Base-by-base conservation (phyloP, 2,113 vertebrate species). In the Xiphophorus hellerii region DNA sequence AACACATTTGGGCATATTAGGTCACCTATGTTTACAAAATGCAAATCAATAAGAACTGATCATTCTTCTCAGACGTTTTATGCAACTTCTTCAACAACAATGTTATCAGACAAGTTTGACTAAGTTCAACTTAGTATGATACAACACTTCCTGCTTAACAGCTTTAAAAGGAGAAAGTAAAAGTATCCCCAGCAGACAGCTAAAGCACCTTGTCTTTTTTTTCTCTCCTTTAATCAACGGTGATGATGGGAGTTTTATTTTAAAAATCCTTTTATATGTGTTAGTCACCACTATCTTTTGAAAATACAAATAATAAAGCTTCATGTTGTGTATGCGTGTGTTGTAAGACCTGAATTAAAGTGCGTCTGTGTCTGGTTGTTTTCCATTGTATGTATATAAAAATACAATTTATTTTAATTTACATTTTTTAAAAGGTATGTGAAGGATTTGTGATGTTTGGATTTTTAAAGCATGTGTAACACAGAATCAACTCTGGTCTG, bases 71-170 rank as follows among this genome's bases (percentile, higher is more conserved):
- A 17, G 5, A 51, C 6, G 31, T 33, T 33, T 37, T 11, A 12
- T 37, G 11, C 10, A 12, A 37, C 35, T 37, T 11, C 10, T 37
- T 37, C 35, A 37, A 12, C 10, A 11, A 12, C 10, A 28, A 54
- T 14, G 15, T 17, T 39, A 69, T 71, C 25, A 73, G 54, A 85
- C 70, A 48, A 12, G 72, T 83, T 74, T 63, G 63, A 73, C 64
- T 28, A 62, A 11, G 15, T 42, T 29, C 33, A 4, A 27, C 39
- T 10, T 3, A 2, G 17, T 4, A 69, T 11, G 2, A 37, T 35
- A 2, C 35, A 72, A 30, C 30, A 14, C 37, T 54, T 1, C 87
- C 69, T 69, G 75, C 33, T 10, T 75, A 0, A 1, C 82, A 9
- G 10, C 72, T 72, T 25, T 31, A 64, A 6, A 71, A 81, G 63